phyloP scores from a whole-genome alignment of 2,113 vertebrate genomes.

The Ictidomys tridecemlineatus region DNA sequence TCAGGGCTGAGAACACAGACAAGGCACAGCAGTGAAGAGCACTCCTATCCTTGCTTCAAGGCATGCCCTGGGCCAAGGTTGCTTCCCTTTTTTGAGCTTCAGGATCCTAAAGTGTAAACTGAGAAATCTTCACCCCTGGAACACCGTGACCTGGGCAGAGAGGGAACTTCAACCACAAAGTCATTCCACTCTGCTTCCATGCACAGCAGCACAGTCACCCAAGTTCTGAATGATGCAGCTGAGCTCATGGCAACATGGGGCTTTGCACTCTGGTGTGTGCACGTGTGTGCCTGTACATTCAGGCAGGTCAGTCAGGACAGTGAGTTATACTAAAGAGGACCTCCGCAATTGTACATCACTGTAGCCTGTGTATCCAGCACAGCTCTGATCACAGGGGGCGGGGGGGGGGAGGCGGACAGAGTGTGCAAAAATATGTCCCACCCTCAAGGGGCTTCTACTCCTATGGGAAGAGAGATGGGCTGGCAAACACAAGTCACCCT shows the following conservation, averaged over 20 bases:
- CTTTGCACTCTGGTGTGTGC: background rate
- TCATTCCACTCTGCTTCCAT: background rate
- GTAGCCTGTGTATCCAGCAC: fast-evolving
- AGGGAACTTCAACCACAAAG: background rate
- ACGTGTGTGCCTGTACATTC: no score
- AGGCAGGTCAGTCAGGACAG: background rate
- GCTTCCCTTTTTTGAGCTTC: no score
- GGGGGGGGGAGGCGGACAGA: no score
- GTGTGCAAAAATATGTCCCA: no score
- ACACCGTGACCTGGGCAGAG: background rate
- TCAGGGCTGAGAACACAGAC: no score
- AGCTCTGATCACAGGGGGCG: background rate
- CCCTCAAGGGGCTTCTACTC: background rate
- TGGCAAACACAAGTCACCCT: background rate
- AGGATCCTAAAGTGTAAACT: background rate
- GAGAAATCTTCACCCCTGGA: background rate
- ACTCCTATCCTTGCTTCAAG: no score
- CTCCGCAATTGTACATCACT: background rate
- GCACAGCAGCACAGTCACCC: background rate
- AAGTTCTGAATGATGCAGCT: background rate
- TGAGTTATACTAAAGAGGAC: background rate
- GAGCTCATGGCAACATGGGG: background rate
- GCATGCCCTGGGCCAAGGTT: no score
- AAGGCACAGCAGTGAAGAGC: no score
- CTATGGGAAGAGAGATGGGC: background rate